A percentile compares a stretch with the other conserved stretches of the same genome.
Evolutionary conservation across 2,888 invertebrate species (phyloP).

Genomic region (Drosophila atroscutellata): DNA sequence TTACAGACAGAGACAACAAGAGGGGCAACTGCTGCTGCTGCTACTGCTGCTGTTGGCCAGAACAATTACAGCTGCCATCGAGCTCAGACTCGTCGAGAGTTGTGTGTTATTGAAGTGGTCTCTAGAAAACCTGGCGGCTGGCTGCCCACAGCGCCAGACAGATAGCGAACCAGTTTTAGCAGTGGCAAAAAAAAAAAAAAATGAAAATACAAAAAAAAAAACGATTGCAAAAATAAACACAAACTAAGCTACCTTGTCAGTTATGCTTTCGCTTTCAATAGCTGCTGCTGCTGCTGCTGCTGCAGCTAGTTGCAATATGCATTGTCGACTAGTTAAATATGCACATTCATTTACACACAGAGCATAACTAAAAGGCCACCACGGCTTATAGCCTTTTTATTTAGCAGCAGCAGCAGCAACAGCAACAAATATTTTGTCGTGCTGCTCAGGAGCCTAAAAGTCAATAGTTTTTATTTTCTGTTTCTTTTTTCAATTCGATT

Average conservation of each 20-base stretch:
- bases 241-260: conserved; percentile 84
- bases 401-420: not conserved
- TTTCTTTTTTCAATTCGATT: conserved; percentile 16
- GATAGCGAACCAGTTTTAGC: conserved; percentile 76
- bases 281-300: conserved; percentile 40
- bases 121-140: conserved; percentile 63
- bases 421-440: conserved; percentile 29
- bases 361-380: conserved; percentile 57
- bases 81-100: conserved; percentile 32
- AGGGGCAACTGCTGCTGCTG: conserved; percentile 13
- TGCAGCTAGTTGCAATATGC: conserved; percentile 35
- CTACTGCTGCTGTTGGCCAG: conserved; percentile 39
- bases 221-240: conserved; percentile 45
- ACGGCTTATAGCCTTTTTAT: conserved; percentile 26
- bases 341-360: conserved; percentile 35
- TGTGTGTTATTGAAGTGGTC: conserved; percentile 73
- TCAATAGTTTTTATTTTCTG: conserved; percentile 5
- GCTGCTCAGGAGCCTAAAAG: conserved; percentile 29
- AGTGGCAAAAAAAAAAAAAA: conserved; percentile 78
- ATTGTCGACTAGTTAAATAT: conserved; percentile 41
- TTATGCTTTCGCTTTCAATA: conserved; percentile 83
- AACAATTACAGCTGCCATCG: conserved; percentile 60
- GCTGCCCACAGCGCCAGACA: conserved; percentile 75
- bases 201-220: conserved; percentile 35
- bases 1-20: conserved; percentile 66